A percentile compares a stretch with the other conserved stretches of the same genome.
phyloP scores from a whole-genome alignment of 2,113 vertebrate genomes.

The Halichoeres trimaculatus region DNA sequence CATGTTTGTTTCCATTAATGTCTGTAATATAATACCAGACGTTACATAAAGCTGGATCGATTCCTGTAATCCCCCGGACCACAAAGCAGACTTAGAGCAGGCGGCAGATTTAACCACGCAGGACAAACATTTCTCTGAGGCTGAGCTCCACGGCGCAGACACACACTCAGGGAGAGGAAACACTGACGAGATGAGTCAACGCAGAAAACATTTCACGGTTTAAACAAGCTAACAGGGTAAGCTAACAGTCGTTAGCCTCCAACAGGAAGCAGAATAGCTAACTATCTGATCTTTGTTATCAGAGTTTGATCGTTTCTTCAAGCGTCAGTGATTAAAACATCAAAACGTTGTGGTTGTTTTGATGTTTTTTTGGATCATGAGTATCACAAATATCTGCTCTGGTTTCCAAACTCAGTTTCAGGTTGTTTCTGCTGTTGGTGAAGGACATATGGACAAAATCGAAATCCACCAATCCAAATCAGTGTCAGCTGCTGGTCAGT shows the following conservation, averaged over 20 bases:
- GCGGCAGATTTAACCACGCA: slow-evolving; percentile 22
- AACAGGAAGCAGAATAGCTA: not conserved
- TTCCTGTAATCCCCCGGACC: slow-evolving; percentile 1
- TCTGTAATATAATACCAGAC: slow-evolving; percentile 11
- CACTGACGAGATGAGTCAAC: slow-evolving; percentile 15
- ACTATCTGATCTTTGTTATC: not conserved
- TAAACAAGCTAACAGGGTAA: slow-evolving; percentile 6
- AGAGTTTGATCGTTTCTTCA: too few relatives aligned
- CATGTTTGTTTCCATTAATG: slow-evolving; percentile 19
- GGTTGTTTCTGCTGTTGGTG: too few relatives aligned
- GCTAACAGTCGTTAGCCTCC: slow-evolving; percentile 12
- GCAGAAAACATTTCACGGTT: slow-evolving; percentile 4
- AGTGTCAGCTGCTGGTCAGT: too few relatives aligned
- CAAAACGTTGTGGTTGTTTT: too few relatives aligned
- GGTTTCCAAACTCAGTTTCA: too few relatives aligned
- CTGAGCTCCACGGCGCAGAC: slow-evolving; percentile 18
- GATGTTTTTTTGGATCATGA: too few relatives aligned
- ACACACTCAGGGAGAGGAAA: slow-evolving; percentile 24
- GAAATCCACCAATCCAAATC: too few relatives aligned
- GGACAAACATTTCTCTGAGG: slow-evolving; percentile 32
- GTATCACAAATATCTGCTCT: too few relatives aligned
- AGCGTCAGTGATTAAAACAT: too few relatives aligned
- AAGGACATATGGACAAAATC: too few relatives aligned
- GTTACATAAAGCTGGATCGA: slow-evolving; percentile 25
- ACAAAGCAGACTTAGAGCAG: not conserved